Evolutionary conservation across 2,113 vertebrate genomes (phyloP).

Genomic region (Condylura cristata): DNA sequence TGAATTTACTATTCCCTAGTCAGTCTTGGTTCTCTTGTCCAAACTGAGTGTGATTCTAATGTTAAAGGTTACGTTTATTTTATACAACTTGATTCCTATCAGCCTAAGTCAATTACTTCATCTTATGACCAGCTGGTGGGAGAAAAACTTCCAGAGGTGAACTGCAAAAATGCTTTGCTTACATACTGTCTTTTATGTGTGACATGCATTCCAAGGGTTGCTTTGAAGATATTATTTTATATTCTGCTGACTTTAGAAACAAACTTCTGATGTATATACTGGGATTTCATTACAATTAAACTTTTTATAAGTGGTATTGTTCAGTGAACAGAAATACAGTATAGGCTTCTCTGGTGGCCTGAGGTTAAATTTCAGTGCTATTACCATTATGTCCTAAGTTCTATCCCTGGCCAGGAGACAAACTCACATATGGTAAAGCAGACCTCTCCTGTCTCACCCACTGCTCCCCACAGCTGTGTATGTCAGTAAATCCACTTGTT

Average conservation of each 20-base stretch:
- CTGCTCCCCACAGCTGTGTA: no score
- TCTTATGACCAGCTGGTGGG: not conserved
- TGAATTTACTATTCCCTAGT: not conserved
- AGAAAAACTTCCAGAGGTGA: not conserved
- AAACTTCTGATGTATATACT: not conserved
- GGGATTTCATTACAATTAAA: not conserved
- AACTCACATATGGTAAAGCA: no score
- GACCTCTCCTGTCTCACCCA: no score
- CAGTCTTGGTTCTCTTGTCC: not conserved
- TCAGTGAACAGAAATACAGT: not conserved
- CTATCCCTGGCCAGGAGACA: no score
- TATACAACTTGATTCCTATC: not conserved
- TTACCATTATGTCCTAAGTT: no score
- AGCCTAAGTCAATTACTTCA: not conserved
- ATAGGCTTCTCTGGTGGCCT: no score
- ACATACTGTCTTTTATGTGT: not conserved
- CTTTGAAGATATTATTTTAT: not conserved
- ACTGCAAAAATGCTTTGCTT: not conserved
- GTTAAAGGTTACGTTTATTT: not conserved
- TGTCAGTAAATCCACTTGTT: no score
- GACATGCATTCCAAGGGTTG: conserved; percentile 3
- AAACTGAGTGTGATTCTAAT: not conserved
- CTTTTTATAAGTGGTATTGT: not conserved
- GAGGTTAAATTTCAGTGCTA: no score
- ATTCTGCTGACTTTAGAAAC: conserved; percentile 28